phyloP scores from a whole-genome alignment of 2,888 invertebrate species.

The Saturnia japonica region DNA sequence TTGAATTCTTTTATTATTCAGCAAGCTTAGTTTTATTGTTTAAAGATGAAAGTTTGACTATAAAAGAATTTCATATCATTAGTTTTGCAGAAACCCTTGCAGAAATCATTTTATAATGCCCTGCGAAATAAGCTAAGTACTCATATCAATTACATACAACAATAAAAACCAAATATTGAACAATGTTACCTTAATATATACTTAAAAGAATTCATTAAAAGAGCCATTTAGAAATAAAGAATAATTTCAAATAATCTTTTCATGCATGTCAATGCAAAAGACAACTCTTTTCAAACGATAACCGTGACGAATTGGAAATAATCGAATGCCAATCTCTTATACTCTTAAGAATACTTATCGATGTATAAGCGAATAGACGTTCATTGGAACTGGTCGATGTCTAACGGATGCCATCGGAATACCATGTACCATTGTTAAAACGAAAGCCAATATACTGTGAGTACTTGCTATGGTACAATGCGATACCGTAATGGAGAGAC shows the following conservation, averaged over 20 bases:
- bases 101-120: neutral
- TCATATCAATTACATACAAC: neutral
- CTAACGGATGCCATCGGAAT: conserved; percentile 24
- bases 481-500: conserved; percentile 15
- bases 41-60: too few species aligned
- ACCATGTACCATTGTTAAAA: conserved; percentile 26
- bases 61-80: neutral
- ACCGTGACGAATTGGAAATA: conserved; percentile 17
- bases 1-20: too few species aligned
- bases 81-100: neutral
- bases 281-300: conserved; percentile 11
- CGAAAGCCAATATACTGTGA: conserved; percentile 23
- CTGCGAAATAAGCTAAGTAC: neutral
- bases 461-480: conserved; percentile 17
- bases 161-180: neutral
- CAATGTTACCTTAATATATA: neutral
- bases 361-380: conserved; percentile 16
- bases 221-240: neutral
- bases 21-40: too few species aligned
- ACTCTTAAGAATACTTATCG: conserved; percentile 26
- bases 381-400: conserved; percentile 19
- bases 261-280: conserved; percentile 10
- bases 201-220: neutral
- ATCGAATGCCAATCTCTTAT: conserved; percentile 23
- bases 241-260: neutral